These are phyloP conservation scores for Eremophila alpestris DNA, from an alignment of 2,797 vertebrate species.

Conservation along the genomic window DNA sequence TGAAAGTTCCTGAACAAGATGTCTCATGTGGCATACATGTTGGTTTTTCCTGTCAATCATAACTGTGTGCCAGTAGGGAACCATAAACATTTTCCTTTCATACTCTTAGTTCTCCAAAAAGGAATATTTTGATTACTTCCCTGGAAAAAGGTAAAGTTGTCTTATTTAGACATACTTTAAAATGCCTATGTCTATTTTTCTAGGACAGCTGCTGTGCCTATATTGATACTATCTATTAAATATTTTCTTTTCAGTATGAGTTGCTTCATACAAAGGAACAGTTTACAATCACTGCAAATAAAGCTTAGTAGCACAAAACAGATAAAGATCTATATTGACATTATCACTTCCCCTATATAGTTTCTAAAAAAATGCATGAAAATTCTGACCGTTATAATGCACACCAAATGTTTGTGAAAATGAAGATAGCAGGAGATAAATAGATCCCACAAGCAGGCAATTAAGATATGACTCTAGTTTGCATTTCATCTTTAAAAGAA, in stretches of 20 bases:
- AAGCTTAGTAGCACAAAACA: slow-evolving; percentile 24
- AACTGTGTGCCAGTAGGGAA: slow-evolving; percentile 76
- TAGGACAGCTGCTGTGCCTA: slow-evolving; percentile 22
- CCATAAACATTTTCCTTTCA: slow-evolving; percentile 80
- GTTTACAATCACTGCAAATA: slow-evolving; percentile 48
- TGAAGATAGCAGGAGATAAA: slow-evolving; percentile 19
- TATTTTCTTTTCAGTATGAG: slow-evolving; percentile 54
- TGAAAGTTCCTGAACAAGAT: slow-evolving; percentile 82
- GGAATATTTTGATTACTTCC: slow-evolving; percentile 79
- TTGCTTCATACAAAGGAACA: slow-evolving; percentile 42
- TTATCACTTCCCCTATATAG: background rate
- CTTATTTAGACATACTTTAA: slow-evolving; percentile 63
- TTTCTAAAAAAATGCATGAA: slow-evolving; percentile 51
- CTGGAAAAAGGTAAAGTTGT: slow-evolving; percentile 73
- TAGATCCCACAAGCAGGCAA: slow-evolving; percentile 11
- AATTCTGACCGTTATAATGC: slow-evolving; percentile 50
- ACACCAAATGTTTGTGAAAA: slow-evolving; percentile 46
- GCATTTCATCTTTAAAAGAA: slow-evolving; percentile 37
- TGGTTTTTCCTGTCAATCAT: slow-evolving; percentile 85
- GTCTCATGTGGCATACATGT: slow-evolving; percentile 79
- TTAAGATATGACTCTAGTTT: slow-evolving; percentile 52
- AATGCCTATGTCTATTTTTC: slow-evolving; percentile 56
- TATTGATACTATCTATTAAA: slow-evolving; percentile 65
- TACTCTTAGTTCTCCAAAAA: slow-evolving; percentile 73
- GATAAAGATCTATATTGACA: slow-evolving; percentile 45